These are phyloP conservation scores for Drosophila lowei DNA, from an alignment of 1,140 invertebrate genomes.

Conservation along the genomic window DNA sequence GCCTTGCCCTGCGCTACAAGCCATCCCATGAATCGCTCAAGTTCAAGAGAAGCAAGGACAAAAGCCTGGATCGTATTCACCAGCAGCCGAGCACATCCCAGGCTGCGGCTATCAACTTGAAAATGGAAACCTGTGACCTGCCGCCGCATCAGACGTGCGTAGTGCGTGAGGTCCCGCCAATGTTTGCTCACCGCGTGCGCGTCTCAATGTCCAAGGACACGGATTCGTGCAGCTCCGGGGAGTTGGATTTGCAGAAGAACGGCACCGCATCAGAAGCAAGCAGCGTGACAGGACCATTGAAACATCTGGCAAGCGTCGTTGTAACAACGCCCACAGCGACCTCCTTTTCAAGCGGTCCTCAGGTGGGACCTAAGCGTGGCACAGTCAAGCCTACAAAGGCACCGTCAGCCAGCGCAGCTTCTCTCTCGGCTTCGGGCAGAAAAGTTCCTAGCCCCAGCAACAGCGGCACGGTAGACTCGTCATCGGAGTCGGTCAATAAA, in stretches of 20 bases:
- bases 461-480: not conserved
- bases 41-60: slow-evolving; percentile 35
- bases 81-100: slow-evolving; percentile 3
- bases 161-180: slow-evolving; percentile 58
- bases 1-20: slow-evolving; percentile 48
- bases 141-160: slow-evolving; percentile 63
- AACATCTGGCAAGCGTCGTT: slow-evolving; percentile 13
- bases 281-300: not conserved
- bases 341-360: too few species aligned
- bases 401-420: too few species aligned
- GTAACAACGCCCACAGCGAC: too few species aligned
- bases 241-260: slow-evolving; percentile 40
- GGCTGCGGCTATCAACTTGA: slow-evolving; percentile 3
- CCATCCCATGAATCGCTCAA: slow-evolving; percentile 67
- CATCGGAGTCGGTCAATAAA: not conserved
- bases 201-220: slow-evolving; percentile 38
- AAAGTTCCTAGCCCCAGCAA: not conserved
- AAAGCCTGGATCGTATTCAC: not conserved
- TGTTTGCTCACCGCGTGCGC: slow-evolving; percentile 48
- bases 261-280: slow-evolving; percentile 7
- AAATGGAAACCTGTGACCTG: slow-evolving; percentile 53
- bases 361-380: too few species aligned
- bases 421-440: too few species aligned
- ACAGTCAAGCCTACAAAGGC: too few species aligned
- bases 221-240: slow-evolving; percentile 50